Evolutionary conservation across 1,140 invertebrate genomes (phyloP), one percentile per base, ranked within the genome.

Genomic region (Sarcophaga peregrina): DNA sequence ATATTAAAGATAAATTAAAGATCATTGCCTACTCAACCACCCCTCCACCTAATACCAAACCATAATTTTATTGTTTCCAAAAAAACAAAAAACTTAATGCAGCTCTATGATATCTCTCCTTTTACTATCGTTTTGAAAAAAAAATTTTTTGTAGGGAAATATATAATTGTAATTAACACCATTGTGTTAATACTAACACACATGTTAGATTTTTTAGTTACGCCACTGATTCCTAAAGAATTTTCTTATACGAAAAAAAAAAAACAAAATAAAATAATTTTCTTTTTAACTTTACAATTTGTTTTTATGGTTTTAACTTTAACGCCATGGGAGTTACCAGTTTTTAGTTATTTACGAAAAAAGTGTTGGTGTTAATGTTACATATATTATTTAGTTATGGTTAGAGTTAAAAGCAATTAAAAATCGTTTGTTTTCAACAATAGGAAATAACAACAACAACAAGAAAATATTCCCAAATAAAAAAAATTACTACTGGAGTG

Each of bases 381-480:
- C 25, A 58, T 58, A 58, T 58, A 58, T 58, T 58, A 58, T 58
- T 58, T 58, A 58, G 54, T n/a, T 58, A 58, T 58, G 54, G 54
- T 58, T n/a, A 58, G 7, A 58, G 15, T 58, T n/a, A 58, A 11
- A 58, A 58, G 15, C n/a, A 58, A 58, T 58, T 58, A 58, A 58
- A 58, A 58, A 58, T 58, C 54, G n/a, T 58, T n/a, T 58, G 54
- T 58, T 58, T 58, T 58, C 7, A 5, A 2, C 11, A 37, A 37
- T 37, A 37, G 25, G 1, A 1, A 37, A 37, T 15, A 58, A 58
- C 8, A 15, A 58, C 54, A 58, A 58, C 54, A 15, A 58, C 1
- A 58, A 15, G 54, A 13, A 58, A 58, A 58, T 8, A 58, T 58
- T 13, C 54, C 15, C n/a, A 58, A 58, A 58, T 58, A 15, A 7